Base-by-base conservation (phyloP, 2,797 vertebrate species). In the Acanthurus leucopareius region DNA sequence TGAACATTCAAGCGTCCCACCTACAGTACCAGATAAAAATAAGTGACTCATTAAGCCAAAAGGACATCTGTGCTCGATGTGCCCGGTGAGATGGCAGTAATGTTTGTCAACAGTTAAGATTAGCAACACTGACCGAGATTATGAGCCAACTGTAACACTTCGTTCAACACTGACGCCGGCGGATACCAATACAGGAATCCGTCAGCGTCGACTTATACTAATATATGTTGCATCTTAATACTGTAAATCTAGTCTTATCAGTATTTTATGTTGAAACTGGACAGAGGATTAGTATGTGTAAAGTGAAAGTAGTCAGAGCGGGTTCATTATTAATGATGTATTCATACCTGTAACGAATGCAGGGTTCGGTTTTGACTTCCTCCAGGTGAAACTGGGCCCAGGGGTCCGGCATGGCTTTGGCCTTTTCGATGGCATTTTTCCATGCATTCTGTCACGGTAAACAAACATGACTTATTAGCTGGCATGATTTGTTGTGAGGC, bases 331-430 rank as follows among this genome's bases (percentile, higher is more conserved):
- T 25, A 3, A 25, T 25, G 25, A 25, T 25, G 25, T 25, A 25
- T 19, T 67, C 19, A 38, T 77, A 99, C 97, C 98, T 99, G 96
- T 98, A 97, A 68, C 98, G 96, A 32, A 90, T 91, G 60, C 97
- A 98, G 0, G 91, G 84, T 7, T 99, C 98, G 0, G 96, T 97
- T 86, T 96, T 91, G 5, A 97, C 89, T 0, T 99, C 96, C 90
- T 99, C 98, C 66, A 99, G 94, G 49, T 99, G 98, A 79, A 99
- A 99, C 88, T 98, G 95, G 0, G 98, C 98, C 98, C 98, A 99
- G 0, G 98, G 98, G 89, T 99, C 98, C 0, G 98, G 98, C 97
- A 98, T 98, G 62, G 96, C 95, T 87, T 94, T 97, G 70, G 98
- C 98, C 83, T 99, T 99, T 90, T 96, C 87, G 1, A 99, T 96